A percentile compares a stretch with the other conserved stretches of the same genome.
These are phyloP conservation scores for Hylomyscus alleni DNA, from an alignment of 2,797 vertebrate species.

Conservation along the genomic window DNA sequence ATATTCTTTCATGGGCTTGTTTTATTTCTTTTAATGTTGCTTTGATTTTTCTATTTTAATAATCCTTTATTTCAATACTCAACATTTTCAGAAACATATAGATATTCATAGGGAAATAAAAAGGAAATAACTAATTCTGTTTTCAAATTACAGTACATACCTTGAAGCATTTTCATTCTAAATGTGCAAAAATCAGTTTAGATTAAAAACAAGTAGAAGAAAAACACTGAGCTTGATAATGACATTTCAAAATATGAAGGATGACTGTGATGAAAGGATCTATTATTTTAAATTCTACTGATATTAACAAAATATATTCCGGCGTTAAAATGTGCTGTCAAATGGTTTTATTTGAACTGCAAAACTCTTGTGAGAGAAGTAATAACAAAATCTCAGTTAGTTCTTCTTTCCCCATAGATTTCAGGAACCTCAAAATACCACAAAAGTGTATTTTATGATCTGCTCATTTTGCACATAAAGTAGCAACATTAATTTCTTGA, in stretches of 20 bases:
- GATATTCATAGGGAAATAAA: constrained; percentile 59
- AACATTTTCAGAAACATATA: constrained; percentile 50
- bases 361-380: constrained; percentile 13
- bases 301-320: neutral
- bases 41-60: constrained; percentile 76
- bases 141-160: constrained; percentile 71
- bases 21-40: constrained; percentile 36
- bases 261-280: constrained; percentile 49
- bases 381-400: neutral
- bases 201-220: constrained; percentile 57
- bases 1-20: constrained; percentile 15
- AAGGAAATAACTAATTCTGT: constrained; percentile 71
- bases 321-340: constrained; percentile 64
- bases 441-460: neutral
- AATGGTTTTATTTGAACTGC: constrained; percentile 23
- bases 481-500: neutral
- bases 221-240: constrained; percentile 63
- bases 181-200: constrained; percentile 67
- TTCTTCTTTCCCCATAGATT: neutral
- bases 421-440: constrained; percentile 4
- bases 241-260: constrained; percentile 64
- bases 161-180: constrained; percentile 69
- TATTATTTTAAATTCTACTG: constrained; percentile 69
- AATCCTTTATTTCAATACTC: constrained; percentile 44
- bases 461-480: neutral